Evolutionary conservation across 2,113 vertebrate genomes (phyloP).

Genomic region (Prochilodus magdalenae): DNA sequence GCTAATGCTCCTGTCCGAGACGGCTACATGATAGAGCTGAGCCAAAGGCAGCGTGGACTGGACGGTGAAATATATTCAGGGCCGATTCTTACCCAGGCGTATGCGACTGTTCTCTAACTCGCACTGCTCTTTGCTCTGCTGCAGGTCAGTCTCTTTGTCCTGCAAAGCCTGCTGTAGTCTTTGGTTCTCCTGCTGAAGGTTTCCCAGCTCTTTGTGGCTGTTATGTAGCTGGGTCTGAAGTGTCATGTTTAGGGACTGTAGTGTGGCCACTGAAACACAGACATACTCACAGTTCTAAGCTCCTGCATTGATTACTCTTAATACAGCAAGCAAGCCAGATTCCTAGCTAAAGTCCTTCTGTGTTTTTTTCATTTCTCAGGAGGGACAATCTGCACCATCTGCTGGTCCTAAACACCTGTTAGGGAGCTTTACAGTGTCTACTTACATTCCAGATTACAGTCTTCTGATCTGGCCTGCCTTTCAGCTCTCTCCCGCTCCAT

Average conservation of each 20-base stretch:
- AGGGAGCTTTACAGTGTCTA: neutral
- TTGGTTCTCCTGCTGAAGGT: constrained; percentile 80
- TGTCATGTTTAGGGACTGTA: constrained; percentile 79
- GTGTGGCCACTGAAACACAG: constrained; percentile 71
- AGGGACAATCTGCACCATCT: neutral
- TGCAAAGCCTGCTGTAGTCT: constrained; percentile 77
- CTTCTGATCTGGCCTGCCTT: constrained; percentile 64
- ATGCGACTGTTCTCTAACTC: constrained; percentile 74
- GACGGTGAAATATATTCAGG: neutral
- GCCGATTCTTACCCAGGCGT: constrained; percentile 75
- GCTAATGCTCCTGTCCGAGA: neutral
- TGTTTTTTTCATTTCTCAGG: neutral
- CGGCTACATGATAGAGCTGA: too few species aligned
- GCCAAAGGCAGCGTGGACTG: too few species aligned
- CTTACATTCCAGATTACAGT: constrained; percentile 80
- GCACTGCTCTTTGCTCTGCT: constrained; percentile 75
- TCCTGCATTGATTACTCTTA: neutral
- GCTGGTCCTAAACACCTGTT: neutral
- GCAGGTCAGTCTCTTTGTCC: constrained; percentile 77
- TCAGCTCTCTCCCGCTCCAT: constrained; percentile 75
- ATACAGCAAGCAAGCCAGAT: too few species aligned
- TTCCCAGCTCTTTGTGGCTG: constrained; percentile 76
- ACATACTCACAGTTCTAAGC: constrained; percentile 14
- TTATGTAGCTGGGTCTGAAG: constrained; percentile 82
- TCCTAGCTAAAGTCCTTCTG: neutral